Evolutionary conservation across 2,888 invertebrate genomes (phyloP), one percentile per base, ranked within the genome.

Genomic region (Aspidiotus destructor): DNA sequence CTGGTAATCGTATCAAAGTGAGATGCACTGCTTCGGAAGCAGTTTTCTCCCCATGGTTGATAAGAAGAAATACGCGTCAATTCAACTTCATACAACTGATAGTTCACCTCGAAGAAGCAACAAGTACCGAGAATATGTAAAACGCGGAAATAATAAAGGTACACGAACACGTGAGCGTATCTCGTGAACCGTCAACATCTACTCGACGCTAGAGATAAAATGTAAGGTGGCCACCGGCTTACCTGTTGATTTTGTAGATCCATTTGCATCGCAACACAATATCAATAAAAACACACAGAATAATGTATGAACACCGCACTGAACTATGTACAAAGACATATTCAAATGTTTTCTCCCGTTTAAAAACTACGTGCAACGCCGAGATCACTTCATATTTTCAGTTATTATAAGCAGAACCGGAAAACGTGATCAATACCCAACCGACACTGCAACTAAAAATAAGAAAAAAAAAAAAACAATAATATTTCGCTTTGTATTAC

Each of bases 281-380:
- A 67, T 60, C 15, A 67, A 44, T 42, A 67, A 67, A 67, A 67
- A 44, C 41, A 67, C 67, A 67, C 67, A 44, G 44, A 67, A 67
- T 60, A 67, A 58, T 44, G 67, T 44, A 67, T 57, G 67, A 67
- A 48, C 48, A 67, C 67, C 67, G 48, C 67, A 67, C 67, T 67
- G 67, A 67, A 67, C 67, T 67, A 67, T 67, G 67, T 67, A 67
- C 67, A 67, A 67, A 67, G 67, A 67, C 67, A 67, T 67, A 67
- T 67, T 67, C 67, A 65, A 65, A 41, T 55, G 65, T 67, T 67
- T 58, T 63, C 16, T 62, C 40, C 58, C 28, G 42, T 44, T 17
- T 60, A 11, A 58, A 48, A 53, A 63, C 13, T 16, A 48, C 53
- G 41, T 53, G 53, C 63, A 53, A 15, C 54, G 60, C 48, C 60